Percentiles rank a stretch among this genome's conserved stretches.
Conservation (phyloP, 2,797 vertebrate genomes). For the Botia kubotai region DNA sequence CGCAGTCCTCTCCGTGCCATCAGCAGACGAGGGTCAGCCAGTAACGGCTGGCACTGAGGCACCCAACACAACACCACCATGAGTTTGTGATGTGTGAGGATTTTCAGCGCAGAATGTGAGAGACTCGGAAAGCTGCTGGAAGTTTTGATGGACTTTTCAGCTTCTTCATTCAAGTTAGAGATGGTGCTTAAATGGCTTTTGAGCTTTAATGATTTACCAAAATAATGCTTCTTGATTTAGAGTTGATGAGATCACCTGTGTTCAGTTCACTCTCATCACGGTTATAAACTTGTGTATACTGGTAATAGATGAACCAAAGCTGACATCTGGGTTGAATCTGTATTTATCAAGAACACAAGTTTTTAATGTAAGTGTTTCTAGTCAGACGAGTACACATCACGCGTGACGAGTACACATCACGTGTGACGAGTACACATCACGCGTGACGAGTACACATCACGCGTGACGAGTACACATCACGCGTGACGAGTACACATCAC, state of each 20-base stretch:
- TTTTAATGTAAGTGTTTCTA: slow-evolving; percentile 1
- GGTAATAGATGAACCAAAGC: slow-evolving; percentile 12
- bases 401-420: too few relatives aligned
- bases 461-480: too few relatives aligned
- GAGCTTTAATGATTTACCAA: slow-evolving; percentile 16
- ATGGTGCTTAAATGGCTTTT: slow-evolving; percentile 27
- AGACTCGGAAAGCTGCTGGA: slow-evolving; percentile 45
- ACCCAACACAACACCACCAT: slow-evolving; percentile 25
- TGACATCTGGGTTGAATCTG: slow-evolving; percentile 18
- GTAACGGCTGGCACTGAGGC: slow-evolving; percentile 76
- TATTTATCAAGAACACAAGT: neutral
- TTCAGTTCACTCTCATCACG: slow-evolving; percentile 27
- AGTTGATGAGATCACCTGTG: neutral
- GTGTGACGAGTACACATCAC: too few relatives aligned
- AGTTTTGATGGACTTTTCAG: slow-evolving; percentile 25
- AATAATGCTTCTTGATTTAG: slow-evolving; percentile 10
- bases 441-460: too few relatives aligned
- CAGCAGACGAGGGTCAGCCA: slow-evolving; percentile 74
- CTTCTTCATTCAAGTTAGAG: neutral
- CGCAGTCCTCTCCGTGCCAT: slow-evolving; percentile 77
- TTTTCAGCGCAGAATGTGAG: slow-evolving; percentile 29
- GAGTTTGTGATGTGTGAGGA: slow-evolving; percentile 46
- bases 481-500: too few relatives aligned
- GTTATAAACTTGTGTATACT: neutral
- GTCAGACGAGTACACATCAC: neutral